A percentile compares a stretch with the other conserved stretches of the same genome.
Evolutionary conservation across 2,113 vertebrate species (phyloP).

Genomic region (human (Homo sapiens)): GRCh38 chr13:91457001-91457500

Average conservation of each 20-base stretch:
- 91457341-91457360: background rate
- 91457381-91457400: background rate
- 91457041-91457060: background rate
- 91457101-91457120: background rate
- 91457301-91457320: background rate
- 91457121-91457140: background rate
- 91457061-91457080: background rate
- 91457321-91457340: background rate
- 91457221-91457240: background rate
- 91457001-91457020: background rate
- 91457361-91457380: background rate
- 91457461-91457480: background rate
- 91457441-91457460: background rate
- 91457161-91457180: background rate
- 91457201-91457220: background rate
- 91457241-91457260: background rate
- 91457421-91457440: background rate
- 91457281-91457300: background rate
- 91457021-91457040: background rate
- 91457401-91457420: background rate
- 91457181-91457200: background rate
- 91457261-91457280: background rate
- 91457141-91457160: background rate
- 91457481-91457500: background rate
- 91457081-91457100: background rate